Evolutionary conservation across 2,888 invertebrate genomes (phyloP), one percentile per base, ranked within the genome.

Genomic region (Andrena chrysosceles): DNA sequence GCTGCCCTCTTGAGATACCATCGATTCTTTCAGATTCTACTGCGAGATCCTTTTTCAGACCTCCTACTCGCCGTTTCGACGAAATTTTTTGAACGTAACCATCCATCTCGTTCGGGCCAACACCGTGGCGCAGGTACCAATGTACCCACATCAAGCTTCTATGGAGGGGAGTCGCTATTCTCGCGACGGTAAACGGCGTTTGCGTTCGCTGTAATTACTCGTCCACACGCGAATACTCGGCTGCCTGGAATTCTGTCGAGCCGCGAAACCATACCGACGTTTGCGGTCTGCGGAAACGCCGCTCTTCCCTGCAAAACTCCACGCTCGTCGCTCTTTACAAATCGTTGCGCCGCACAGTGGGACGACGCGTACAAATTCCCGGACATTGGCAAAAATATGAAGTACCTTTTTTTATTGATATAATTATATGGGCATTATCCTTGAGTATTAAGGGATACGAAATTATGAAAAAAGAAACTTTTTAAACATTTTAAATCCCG

Each of bases 21-120:
- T 90, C 91, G 89, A 33, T 64, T 77, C 84, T 59, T 60, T 66
- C 82, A 85, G 83, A 89, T 88, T 89, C 85, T 84, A 89, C 89
- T 88, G 89, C 89, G 86, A 81, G 88, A 82, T 63, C 49, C 13
- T 31, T 8, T 6, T 2, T 35, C 1, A 48, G 8, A 8, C 52
- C 49, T 72, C 23, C 71, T 63, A 6, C 16, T 67, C 56, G 74
- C 10, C 42, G 29, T 66, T 67, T 60, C 74, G 74, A 48, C 48
- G 67, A 81, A 74, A 62, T n/a, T 7, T 20, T 4, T 54, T 54
- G 4, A 7, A 5, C 42, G 42, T 1, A 35, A 33, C 20, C 16
- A 60, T 31, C 31, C 29, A 20, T 52, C 52, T 42, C 42, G 42
- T 13, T 42, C 42, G 16, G 42, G 16, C 42, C 1, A 42, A 16